phyloP scores from a whole-genome alignment of 2,888 invertebrate species.

The Vanessa cardui region DNA sequence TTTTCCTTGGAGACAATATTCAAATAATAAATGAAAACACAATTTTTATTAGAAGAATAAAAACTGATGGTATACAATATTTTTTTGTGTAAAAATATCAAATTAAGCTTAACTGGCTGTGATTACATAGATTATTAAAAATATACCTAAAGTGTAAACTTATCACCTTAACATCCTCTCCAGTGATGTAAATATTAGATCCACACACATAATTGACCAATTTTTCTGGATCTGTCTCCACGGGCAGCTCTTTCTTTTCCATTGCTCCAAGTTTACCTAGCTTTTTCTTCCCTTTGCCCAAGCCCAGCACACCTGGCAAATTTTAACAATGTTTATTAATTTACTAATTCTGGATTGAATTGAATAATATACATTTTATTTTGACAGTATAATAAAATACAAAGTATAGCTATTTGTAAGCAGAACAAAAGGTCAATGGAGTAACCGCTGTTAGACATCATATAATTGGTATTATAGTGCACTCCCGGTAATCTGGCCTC shows the following conservation, averaged over 20 bases:
- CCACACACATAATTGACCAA: conserved; percentile 92
- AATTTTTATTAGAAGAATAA: no score
- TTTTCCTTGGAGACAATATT: no score
- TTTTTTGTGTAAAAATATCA: neutral
- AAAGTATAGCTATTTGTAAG: neutral
- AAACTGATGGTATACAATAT: no score
- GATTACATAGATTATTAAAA: neutral
- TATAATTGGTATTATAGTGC: no score
- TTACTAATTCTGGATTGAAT: neutral
- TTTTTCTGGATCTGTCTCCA: conserved; percentile 91
- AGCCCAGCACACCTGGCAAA: conserved; percentile 71
- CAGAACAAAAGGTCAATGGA: neutral
- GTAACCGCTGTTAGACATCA: no score
- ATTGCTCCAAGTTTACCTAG: conserved; percentile 83
- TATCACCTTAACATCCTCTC: conserved; percentile 88
- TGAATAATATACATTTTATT: neutral
- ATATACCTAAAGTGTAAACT: neutral
- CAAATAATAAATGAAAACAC: no score
- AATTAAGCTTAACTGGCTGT: no score
- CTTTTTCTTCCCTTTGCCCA: conserved; percentile 85
- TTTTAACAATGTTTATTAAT: neutral
- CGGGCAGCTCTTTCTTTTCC: conserved; percentile 89
- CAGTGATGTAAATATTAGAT: conserved; percentile 90
- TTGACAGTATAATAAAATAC: neutral
- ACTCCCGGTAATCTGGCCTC: no score